These are phyloP conservation scores for Choristoneura rosaceana DNA, from an alignment of 2,888 invertebrate species.

Conservation along the genomic window DNA sequence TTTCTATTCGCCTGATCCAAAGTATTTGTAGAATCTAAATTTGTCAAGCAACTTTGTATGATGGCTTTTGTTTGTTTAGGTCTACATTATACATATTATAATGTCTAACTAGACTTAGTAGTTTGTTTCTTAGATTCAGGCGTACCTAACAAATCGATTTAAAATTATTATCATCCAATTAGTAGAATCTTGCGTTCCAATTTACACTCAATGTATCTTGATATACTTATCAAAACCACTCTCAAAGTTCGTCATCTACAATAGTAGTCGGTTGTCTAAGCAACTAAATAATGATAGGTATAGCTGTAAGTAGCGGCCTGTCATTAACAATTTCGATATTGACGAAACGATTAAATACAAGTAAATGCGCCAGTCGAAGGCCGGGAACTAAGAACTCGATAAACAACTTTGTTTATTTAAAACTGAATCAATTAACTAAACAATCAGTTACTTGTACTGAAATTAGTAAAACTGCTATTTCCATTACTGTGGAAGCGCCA, in stretches of 20 bases:
- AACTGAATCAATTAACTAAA: background rate
- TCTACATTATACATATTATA: too few species aligned
- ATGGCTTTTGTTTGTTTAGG: too few species aligned
- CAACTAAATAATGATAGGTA: background rate
- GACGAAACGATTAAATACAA: slow-evolving; percentile 21
- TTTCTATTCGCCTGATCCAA: too few species aligned
- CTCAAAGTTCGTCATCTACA: background rate
- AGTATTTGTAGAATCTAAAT: too few species aligned
- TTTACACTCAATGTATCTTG: background rate
- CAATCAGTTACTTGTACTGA: background rate
- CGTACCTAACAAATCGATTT: background rate
- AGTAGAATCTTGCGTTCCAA: background rate
- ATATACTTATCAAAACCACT: slow-evolving; percentile 4
- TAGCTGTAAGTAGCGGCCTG: background rate
- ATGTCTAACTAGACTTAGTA: background rate
- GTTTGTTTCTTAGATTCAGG: background rate
- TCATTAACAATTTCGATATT: slow-evolving; percentile 19
- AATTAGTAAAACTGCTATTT: background rate
- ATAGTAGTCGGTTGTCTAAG: background rate
- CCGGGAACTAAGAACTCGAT: background rate
- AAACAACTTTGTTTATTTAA: slow-evolving; percentile 3
- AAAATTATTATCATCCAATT: background rate
- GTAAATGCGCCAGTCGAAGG: slow-evolving; percentile 11
- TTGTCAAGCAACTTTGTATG: too few species aligned
- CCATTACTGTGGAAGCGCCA: slow-evolving; percentile 10